Evolutionary conservation across 2,888 invertebrate species (phyloP).

Genomic region (Raillietiella orientalis): DNA sequence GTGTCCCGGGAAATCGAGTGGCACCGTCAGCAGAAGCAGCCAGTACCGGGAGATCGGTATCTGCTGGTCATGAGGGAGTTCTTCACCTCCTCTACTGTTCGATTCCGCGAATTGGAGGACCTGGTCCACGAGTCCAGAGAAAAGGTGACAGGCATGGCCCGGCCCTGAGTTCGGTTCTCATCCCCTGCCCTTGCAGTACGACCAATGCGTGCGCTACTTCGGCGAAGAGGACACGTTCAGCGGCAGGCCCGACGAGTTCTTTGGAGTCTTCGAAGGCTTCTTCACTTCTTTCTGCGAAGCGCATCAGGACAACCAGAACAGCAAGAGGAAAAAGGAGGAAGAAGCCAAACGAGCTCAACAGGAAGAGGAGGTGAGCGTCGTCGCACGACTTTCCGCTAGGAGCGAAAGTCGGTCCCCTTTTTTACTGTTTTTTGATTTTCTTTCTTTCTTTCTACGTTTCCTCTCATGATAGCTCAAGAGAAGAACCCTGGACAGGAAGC

Average conservation of each 20-base stretch:
- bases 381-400: too few species aligned
- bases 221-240: conserved; percentile 43
- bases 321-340: conserved; percentile 46
- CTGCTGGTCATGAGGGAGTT: conserved; percentile 80
- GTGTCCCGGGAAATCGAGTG: conserved; percentile 65
- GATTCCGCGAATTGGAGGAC: conserved; percentile 70
- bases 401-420: too few species aligned
- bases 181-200: conserved; percentile 23
- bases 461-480: conserved; percentile 36
- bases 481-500: conserved; percentile 54
- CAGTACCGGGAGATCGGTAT: conserved; percentile 35
- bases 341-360: conserved; percentile 60
- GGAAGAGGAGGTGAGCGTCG: conserved; percentile 44
- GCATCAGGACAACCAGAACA: conserved; percentile 54
- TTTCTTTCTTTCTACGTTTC: too few species aligned
- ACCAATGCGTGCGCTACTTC: conserved; percentile 53
- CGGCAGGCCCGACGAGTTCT: conserved; percentile 68
- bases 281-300: conserved; percentile 49
- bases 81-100: conserved; percentile 62
- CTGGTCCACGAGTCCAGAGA: conserved; percentile 65
- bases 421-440: too few species aligned
- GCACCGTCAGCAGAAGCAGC: conserved; percentile 42
- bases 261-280: conserved; percentile 68
- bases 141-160: too few species aligned
- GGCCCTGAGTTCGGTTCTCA: too few species aligned